Evolutionary conservation across 1,140 invertebrate species (phyloP), one percentile per base, ranked within the genome.

Genomic region (Whitmania pigra): DNA sequence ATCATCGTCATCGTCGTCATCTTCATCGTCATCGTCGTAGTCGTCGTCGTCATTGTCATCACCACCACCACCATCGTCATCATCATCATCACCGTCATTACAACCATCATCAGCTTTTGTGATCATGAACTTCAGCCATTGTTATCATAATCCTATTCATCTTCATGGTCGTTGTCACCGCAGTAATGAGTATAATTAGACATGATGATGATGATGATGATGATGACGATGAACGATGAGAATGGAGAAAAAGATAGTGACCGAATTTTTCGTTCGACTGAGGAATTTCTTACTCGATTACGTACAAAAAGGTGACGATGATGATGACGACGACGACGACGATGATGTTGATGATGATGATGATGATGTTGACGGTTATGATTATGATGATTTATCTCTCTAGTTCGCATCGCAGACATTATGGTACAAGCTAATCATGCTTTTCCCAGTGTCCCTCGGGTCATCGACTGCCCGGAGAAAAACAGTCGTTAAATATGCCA

Each of bases 151-250:
- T n/a, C n/a, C n/a, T n/a, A n/a, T n/a, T n/a, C n/a, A n/a, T n/a
- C n/a, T n/a, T 49, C 13, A 49, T 17, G 13, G 18, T 70, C 31
- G n/a, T 25, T 31, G 13, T 27, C 31, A 70, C 22, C 1, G 22
- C 66, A 71, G 49, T 22, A 36, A 55, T 66, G 69, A 55, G 27
- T 4, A 67, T 29, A n/a, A 57, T 6, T n/a, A 11, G 53, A 69
- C 22, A 55, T 69, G 66, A 67, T 66, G 66, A 73, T 66, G 73
- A 73, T 63, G 22, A 69, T 36, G 71, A 69, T 43, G 73, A 73
- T 31, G 74, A 71, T 73, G 74, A 75, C 71, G 72, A 75, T 9
- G 18, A n/a, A n/a, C n/a, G 7, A 54, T 31, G 22, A n/a, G n/a
- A n/a, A 49, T 31, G 29, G 36, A 20, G 22, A 54, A 0, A 9